Evolutionary conservation across 2,797 vertebrate genomes (phyloP), one percentile per base, ranked within the genome.

Genomic region (Denticeps clupeoides): DNA sequence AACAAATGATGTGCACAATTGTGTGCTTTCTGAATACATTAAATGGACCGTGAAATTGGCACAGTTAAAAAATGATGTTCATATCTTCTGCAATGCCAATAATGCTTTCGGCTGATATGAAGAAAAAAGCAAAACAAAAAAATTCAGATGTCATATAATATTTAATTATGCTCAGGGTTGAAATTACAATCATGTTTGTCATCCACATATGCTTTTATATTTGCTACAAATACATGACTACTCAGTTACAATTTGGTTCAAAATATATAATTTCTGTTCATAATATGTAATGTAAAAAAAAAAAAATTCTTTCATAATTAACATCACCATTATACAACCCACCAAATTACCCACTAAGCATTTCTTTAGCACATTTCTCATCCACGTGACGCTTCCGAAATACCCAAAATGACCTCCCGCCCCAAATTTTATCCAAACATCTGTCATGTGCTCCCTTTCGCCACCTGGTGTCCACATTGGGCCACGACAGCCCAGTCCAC

Each of bases 361-460:
- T 38, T 38, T 18, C 18, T 11, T 18, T 9, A 13, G 4, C 18
- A 21, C 10, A 21, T 38, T 35, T 16, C 18, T 11, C 4, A 5
- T 11, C 35, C 35, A 38, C 38, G 38, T 21, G 18, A 38, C 19
- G 21, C 35, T 11, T 32, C 11, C 4, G 11, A 9, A 38, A 15
- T 38, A 38, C 35, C 35, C 38, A 21, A 38, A 38, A 38, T 38
- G 35, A 38, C 35, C 35, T 38, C 38, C 19, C 16, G 10, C 16
- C 4, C 35, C n/a, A n/a, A n/a, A n/a, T n/a, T n/a, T n/a, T 38
- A 35, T 35, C 21, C 3, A 5, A 18, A 8, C 4, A 10, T 4
- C 35, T 21, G 7, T 19, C 21, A 35, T 8, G 19, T 2, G 8
- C 16, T 18, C 16, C 19, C 35, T 21, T 16, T 11, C 5, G 35